These are phyloP conservation scores for Sebastolobus alascanus DNA, from an alignment of 2,797 vertebrate genomes.

Conservation along the genomic window DNA sequence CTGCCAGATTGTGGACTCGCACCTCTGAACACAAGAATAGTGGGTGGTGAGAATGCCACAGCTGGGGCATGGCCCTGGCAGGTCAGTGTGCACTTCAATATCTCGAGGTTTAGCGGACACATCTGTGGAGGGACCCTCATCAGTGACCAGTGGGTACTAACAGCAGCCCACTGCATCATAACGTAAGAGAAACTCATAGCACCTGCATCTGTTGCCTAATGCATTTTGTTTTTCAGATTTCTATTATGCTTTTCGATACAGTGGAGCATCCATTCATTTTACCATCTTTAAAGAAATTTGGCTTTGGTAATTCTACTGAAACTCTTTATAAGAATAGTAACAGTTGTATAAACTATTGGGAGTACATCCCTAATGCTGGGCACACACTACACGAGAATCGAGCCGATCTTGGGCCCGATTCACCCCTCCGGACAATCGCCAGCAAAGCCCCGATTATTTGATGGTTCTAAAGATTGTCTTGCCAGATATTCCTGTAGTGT, in stretches of 20 bases:
- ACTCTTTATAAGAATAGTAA: no score
- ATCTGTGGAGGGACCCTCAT: conserved; percentile 81
- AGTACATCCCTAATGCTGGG: not conserved
- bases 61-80: conserved; percentile 81
- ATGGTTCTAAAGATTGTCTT: no score
- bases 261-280: not conserved
- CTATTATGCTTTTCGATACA: not conserved
- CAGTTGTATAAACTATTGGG: not conserved
- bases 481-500: no score
- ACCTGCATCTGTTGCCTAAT: not conserved
- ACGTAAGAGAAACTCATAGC: conserved; percentile 52
- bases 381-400: no score
- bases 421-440: no score
- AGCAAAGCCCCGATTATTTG: no score
- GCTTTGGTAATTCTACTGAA: not conserved
- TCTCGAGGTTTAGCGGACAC: accelerated
- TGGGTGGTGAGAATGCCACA: conserved; percentile 65
- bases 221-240: not conserved
- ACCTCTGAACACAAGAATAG: conserved; percentile 67
- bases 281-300: not conserved
- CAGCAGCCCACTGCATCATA: conserved; percentile 73
- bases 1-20: conserved; percentile 75
- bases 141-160: conserved; percentile 76
- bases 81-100: conserved; percentile 49
- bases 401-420: no score